Evolutionary conservation across 2,797 vertebrate species (phyloP).

Genomic region (Gallinago solitaria): DNA sequence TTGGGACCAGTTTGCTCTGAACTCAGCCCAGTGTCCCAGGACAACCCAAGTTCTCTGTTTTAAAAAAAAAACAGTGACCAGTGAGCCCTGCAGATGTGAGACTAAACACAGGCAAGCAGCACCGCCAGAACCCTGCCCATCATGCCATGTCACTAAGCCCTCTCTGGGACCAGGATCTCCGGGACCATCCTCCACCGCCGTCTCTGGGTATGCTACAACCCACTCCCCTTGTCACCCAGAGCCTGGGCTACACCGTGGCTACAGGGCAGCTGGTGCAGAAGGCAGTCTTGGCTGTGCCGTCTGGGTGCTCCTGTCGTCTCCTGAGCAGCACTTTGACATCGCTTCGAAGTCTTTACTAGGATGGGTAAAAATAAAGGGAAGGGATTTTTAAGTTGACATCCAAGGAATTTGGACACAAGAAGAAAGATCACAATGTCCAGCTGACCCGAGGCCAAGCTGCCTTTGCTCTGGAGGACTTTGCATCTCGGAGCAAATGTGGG

Average conservation of each 20-base stretch:
- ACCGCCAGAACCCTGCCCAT: background rate
- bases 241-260: background rate
- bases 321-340: background rate
- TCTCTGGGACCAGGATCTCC: background rate
- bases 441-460: background rate
- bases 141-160: fast-evolving
- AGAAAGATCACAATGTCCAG: background rate
- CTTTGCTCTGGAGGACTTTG: background rate
- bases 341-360: background rate
- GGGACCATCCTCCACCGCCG: fast-evolving
- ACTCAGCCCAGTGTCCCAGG: background rate
- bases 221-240: fast-evolving
- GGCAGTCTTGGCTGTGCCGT: fast-evolving
- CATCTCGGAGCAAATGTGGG: background rate
- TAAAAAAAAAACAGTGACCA: background rate
- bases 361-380: background rate
- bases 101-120: background rate
- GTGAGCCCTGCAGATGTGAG: background rate
- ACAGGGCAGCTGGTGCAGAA: background rate
- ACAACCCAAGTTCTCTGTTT: background rate
- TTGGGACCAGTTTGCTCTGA: background rate
- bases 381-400: background rate
- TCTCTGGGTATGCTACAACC: fast-evolving
- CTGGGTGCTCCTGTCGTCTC: background rate
- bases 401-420: background rate